These are phyloP conservation scores for Taxidea taxus DNA, from an alignment of 2,113 vertebrate species.

Conservation along the genomic window DNA sequence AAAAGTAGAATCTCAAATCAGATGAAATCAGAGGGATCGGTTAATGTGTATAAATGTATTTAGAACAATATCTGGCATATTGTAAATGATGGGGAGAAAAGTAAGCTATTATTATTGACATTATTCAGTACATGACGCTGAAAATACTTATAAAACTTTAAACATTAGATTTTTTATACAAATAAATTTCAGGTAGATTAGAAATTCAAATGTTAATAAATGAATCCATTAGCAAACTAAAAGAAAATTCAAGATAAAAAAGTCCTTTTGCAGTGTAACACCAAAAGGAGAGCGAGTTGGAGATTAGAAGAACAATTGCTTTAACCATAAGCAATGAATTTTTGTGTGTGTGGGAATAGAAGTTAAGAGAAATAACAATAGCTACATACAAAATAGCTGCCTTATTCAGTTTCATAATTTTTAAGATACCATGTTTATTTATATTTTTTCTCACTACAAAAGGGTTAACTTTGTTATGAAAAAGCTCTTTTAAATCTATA, in stretches of 20 bases:
- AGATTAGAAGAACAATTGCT: neutral
- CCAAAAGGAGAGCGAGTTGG: neutral
- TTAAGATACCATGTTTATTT: neutral
- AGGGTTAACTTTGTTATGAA: neutral
- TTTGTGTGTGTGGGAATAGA: neutral
- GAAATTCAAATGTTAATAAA: neutral
- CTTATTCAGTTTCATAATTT: neutral
- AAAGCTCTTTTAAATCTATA: neutral
- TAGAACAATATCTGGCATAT: neutral
- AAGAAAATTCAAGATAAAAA: neutral
- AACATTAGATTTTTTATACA: neutral
- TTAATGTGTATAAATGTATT: neutral
- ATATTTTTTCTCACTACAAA: neutral
- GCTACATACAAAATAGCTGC: neutral
- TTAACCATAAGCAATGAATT: neutral
- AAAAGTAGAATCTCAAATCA: slow-evolving; percentile 16
- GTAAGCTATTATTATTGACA: neutral
- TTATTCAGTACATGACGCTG: neutral
- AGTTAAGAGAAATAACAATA: neutral
- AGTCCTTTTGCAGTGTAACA: neutral
- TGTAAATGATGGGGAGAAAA: neutral
- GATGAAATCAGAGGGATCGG: neutral
- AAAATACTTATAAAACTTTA: neutral
- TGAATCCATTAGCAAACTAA: neutral
- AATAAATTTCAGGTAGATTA: neutral